Evolutionary conservation across 2,113 vertebrate genomes (phyloP).

Genomic region (Sorex fumeus): DNA sequence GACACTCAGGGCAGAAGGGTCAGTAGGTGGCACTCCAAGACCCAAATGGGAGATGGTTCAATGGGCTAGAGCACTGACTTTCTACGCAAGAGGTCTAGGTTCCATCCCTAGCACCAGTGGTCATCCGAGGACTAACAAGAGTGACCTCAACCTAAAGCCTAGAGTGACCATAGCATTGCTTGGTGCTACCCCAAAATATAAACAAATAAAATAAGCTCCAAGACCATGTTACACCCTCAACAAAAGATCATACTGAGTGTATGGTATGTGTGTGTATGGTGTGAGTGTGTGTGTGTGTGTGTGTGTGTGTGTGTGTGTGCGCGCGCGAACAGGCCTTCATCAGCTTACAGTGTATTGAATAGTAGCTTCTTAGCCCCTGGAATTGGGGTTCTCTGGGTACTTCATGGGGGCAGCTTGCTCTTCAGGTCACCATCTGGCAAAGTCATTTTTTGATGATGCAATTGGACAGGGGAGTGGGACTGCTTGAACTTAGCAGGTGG

Average conservation of each 20-base stretch:
- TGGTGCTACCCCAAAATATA: too few species aligned
- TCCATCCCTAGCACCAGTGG: not conserved
- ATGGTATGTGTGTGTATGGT: too few species aligned
- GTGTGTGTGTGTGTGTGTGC: not conserved
- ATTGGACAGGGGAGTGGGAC: not conserved
- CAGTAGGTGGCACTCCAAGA: not conserved
- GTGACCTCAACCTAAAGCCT: too few species aligned
- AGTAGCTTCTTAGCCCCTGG: not conserved
- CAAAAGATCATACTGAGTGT: too few species aligned
- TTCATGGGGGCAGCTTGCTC: rapidly evolving
- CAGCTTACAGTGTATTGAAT: not conserved
- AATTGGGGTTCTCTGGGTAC: not conserved
- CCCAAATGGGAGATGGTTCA: too few species aligned
- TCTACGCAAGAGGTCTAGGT: not conserved
- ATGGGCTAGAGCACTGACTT: not conserved
- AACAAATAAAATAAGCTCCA: not conserved
- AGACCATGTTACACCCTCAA: not conserved
- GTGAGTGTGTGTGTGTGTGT: too few species aligned
- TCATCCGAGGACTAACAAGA: too few species aligned
- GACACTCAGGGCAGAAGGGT: not conserved
- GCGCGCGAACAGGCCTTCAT: too few species aligned
- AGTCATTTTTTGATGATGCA: not conserved
- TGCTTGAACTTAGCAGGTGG: not conserved
- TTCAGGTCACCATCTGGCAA: not conserved
- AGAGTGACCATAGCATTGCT: too few species aligned